Conservation (phyloP, 2,888 invertebrate species). For the Galerucella nymphaeae region DNA sequence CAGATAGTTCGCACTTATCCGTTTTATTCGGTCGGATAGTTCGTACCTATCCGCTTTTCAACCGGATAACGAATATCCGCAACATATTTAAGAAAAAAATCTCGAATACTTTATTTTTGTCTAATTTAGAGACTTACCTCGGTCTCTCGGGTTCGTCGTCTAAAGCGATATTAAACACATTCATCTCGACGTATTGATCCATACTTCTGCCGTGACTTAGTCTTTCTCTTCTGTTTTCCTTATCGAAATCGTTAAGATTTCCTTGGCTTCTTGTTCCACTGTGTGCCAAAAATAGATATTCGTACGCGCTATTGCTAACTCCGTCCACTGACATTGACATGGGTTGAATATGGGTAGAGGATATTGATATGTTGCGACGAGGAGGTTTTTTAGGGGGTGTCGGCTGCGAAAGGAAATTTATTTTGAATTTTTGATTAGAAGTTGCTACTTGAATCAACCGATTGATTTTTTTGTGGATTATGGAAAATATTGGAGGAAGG, state of each 20-base stretch:
- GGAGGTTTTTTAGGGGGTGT: constrained; percentile 92
- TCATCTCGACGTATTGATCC: constrained; percentile 83
- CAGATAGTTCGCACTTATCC: too few species aligned
- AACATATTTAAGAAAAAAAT: too few species aligned
- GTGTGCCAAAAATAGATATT: constrained; percentile 73
- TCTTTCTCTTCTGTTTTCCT: constrained; percentile 64
- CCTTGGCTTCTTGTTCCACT: constrained; percentile 77
- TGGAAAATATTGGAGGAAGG: background rate
- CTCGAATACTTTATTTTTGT: too few species aligned
- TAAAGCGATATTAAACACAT: constrained; percentile 66
- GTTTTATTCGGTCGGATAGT: too few species aligned
- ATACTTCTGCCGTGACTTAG: constrained; percentile 79
- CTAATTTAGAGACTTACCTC: constrained; percentile 3
- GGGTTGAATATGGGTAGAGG: constrained; percentile 80
- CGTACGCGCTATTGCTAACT: constrained; percentile 72
- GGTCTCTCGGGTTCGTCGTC: constrained; percentile 58
- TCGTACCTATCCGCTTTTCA: too few species aligned
- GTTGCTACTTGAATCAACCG: background rate
- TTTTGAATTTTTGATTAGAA: background rate
- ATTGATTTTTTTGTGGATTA: too few species aligned
- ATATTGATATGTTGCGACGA: constrained; percentile 84
- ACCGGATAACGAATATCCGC: too few species aligned
- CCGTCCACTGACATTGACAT: constrained; percentile 70
- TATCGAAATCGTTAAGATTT: constrained; percentile 75
- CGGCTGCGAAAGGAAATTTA: constrained; percentile 67